Percentiles rank a stretch among this genome's conserved stretches.
Conservation (phyloP, 2,113 vertebrate genomes). For the Pomatostomus ruficeps region DNA sequence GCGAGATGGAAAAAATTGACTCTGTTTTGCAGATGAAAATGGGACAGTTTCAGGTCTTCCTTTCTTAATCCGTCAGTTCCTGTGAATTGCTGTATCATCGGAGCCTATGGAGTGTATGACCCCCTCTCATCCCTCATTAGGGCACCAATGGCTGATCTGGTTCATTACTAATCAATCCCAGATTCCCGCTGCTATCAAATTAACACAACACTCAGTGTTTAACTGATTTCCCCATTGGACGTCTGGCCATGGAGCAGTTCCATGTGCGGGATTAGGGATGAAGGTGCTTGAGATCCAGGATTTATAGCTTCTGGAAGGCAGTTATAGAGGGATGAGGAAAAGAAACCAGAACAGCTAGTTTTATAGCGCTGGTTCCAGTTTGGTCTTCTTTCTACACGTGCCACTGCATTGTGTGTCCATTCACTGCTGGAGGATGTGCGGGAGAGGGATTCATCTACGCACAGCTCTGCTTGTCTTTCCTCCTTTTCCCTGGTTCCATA, state of each 20-base stretch:
- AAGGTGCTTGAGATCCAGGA: not conserved
- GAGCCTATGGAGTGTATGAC: not conserved
- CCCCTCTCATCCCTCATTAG: conserved; percentile 28
- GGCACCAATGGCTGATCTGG: not conserved
- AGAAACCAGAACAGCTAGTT: not conserved
- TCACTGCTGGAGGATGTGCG: not conserved
- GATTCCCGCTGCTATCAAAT: not conserved
- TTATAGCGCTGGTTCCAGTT: not conserved
- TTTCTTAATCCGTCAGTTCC: conserved; percentile 41
- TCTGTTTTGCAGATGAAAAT: conserved; percentile 20
- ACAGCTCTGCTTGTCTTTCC: not conserved
- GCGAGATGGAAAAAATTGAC: not conserved
- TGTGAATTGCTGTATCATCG: conserved; percentile 13
- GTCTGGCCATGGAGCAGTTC: not conserved
- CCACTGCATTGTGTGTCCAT: not conserved
- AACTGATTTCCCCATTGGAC: not conserved
- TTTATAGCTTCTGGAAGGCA: not conserved
- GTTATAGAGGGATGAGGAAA: not conserved
- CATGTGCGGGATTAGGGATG: fast-evolving
- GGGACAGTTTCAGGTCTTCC: conserved; percentile 18
- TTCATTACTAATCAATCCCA: not conserved
- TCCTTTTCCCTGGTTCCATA: not conserved
- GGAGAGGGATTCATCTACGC: not conserved
- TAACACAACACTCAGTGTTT: not conserved
- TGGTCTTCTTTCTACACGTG: not conserved